Evolutionary conservation across 2,113 vertebrate species (phyloP).

Genomic region (Menura novaehollandiae): DNA sequence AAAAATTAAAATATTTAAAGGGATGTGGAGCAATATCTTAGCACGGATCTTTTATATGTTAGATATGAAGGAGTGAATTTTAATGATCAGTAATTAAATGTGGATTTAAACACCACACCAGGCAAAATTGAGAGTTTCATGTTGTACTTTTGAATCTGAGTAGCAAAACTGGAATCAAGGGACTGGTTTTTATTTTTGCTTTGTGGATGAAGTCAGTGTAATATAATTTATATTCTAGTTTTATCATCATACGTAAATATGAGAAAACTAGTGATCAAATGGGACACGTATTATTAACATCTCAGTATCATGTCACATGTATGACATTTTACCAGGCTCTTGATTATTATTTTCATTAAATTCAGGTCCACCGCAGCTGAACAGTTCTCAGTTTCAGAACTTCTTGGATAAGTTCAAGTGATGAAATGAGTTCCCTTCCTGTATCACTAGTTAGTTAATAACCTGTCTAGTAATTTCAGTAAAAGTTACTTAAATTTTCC

Average conservation of each 20-base stretch:
- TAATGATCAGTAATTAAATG: neutral
- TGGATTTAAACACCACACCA: neutral
- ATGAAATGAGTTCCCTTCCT: neutral
- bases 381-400: neutral
- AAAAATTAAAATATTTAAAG: neutral
- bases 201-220: neutral
- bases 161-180: neutral
- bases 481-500: neutral
- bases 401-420: neutral
- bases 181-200: neutral
- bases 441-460: neutral
- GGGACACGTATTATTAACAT: neutral
- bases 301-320: neutral
- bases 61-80: neutral
- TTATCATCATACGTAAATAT: neutral
- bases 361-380: neutral
- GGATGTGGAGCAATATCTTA: neutral
- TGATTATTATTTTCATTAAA: neutral
- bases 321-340: neutral
- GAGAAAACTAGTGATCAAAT: neutral
- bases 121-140: neutral
- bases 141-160: neutral
- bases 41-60: neutral
- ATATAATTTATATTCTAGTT: neutral
- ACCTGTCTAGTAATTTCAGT: neutral